These are phyloP conservation scores for Origma solitaria DNA, from an alignment of 2,113 vertebrate species.

Conservation along the genomic window DNA sequence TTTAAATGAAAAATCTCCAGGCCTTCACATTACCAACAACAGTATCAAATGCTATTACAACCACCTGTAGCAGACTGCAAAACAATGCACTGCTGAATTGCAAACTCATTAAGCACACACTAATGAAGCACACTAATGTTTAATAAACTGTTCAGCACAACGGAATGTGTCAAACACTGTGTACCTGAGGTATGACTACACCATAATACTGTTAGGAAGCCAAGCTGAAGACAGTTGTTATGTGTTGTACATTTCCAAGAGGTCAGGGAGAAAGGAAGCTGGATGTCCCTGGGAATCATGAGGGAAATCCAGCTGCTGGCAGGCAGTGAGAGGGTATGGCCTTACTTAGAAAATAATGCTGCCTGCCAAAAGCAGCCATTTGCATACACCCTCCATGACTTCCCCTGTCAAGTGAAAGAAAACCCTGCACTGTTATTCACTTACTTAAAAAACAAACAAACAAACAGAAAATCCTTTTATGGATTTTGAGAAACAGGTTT, in stretches of 20 bases:
- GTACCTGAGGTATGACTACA: neutral
- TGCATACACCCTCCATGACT: neutral
- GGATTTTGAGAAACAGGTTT: neutral
- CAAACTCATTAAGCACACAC: neutral
- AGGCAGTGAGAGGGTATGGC: neutral
- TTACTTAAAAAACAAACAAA: neutral
- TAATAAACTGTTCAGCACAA: neutral
- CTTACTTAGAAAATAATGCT: neutral
- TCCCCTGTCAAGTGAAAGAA: neutral
- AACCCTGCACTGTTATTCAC: neutral
- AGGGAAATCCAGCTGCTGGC: neutral
- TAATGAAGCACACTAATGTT: neutral
- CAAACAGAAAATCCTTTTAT: neutral
- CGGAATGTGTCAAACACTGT: neutral
- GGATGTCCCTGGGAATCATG: neutral
- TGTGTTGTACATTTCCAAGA: neutral
- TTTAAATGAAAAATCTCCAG: neutral
- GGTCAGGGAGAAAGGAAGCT: neutral
- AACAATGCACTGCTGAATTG: neutral
- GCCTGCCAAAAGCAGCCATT: neutral
- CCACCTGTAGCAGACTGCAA: neutral
- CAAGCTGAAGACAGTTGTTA: neutral
- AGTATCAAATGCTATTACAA: neutral
- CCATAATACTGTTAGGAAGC: neutral
- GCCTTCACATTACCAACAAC: neutral